Percentiles rank a stretch among this genome's conserved stretches.
These are phyloP conservation scores for Drosophila ficusphila DNA, from an alignment of 1,140 invertebrate species.

Conservation along the genomic window DNA sequence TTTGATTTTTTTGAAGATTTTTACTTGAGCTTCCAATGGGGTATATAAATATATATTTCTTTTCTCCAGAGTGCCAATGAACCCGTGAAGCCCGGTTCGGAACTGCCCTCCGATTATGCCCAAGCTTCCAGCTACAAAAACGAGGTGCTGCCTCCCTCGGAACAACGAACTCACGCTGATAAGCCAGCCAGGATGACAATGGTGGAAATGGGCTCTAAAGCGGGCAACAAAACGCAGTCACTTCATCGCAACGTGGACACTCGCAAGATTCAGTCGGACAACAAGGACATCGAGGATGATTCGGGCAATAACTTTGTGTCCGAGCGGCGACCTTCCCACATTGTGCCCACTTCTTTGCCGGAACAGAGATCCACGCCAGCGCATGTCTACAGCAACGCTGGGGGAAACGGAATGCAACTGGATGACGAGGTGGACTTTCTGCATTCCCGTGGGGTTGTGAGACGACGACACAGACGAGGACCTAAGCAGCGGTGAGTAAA, in stretches of 20 bases:
- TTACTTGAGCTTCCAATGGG: too few species aligned
- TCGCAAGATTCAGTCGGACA: constrained; percentile 83
- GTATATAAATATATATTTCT: too few species aligned
- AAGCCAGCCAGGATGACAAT: constrained; percentile 13
- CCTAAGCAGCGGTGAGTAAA: constrained; percentile 70
- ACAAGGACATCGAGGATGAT: constrained; percentile 83
- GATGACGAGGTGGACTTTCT: constrained; percentile 80
- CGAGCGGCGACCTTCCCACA: constrained; percentile 57
- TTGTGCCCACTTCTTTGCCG: constrained; percentile 76
- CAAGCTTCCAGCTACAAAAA: constrained; percentile 70
- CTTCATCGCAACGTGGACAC: constrained; percentile 75
- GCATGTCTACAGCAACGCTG: constrained; percentile 82
- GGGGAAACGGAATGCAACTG: constrained; percentile 78
- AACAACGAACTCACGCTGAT: constrained; percentile 4
- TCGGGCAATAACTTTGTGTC: constrained; percentile 82
- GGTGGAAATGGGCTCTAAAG: constrained; percentile 20
- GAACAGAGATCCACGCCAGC: constrained; percentile 76
- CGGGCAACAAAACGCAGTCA: constrained; percentile 54
- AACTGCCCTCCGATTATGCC: constrained; percentile 53
- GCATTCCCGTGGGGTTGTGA: constrained; percentile 61
- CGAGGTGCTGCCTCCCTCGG: constrained; percentile 49
- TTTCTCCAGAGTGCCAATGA: constrained; percentile 66
- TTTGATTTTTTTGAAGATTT: too few species aligned
- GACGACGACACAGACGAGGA: constrained; percentile 72
- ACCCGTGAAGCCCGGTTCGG: constrained; percentile 53